Percentiles rank a stretch among this genome's conserved stretches.
phyloP scores from a whole-genome alignment of 2,113 vertebrate genomes.

The Leptobrachium ailaonicum region DNA sequence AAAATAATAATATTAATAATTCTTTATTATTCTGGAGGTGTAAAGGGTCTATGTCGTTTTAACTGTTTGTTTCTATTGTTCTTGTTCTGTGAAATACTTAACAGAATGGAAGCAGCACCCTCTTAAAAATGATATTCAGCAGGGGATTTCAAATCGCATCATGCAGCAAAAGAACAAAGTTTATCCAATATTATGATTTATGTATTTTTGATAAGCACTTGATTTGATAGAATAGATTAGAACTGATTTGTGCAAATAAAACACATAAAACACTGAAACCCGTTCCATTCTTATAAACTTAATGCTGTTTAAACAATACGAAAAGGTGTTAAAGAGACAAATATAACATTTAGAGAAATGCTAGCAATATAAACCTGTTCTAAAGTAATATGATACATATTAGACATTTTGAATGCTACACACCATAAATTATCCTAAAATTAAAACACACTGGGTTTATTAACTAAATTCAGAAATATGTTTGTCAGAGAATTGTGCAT shows the following conservation, averaged over 20 bases:
- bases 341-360: neutral
- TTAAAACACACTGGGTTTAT: neutral
- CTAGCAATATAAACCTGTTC: neutral
- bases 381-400: neutral
- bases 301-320: neutral
- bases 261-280: no score
- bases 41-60: neutral
- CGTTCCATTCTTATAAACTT: neutral
- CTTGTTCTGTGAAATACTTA: neutral
- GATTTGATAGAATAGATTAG: neutral
- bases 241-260: no score
- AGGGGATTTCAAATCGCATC: slow-evolving; percentile 11
- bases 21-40: no score
- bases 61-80: neutral
- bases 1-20: no score
- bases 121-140: slow-evolving; percentile 39
- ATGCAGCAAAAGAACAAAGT: slow-evolving; percentile 37
- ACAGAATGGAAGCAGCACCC: slow-evolving; percentile 25
- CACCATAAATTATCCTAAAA: slow-evolving; percentile 5
- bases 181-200: slow-evolving; percentile 41
- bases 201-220: slow-evolving; percentile 4
- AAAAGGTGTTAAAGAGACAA: neutral
- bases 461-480: no score
- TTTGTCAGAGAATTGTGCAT: no score
- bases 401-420: slow-evolving; percentile 24